A percentile compares a stretch with the other conserved stretches of the same genome.
phyloP scores from a whole-genome alignment of 2,888 invertebrate genomes.

The Alcis repandata region DNA sequence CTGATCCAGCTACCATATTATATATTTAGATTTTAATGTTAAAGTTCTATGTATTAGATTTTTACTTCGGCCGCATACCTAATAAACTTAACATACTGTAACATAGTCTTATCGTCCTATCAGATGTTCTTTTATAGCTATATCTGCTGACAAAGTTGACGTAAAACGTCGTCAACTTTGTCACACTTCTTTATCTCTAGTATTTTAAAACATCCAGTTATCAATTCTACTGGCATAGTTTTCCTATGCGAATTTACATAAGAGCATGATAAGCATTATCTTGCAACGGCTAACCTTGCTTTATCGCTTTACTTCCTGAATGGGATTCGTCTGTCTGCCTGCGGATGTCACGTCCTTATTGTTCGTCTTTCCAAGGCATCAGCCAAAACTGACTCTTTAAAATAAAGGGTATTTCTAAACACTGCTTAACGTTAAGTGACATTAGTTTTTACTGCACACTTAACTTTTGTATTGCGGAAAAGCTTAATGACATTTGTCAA shows the following conservation, averaged over 20 bases:
- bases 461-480: too few relatives aligned
- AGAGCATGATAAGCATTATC: constrained; percentile 68
- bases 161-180: neutral
- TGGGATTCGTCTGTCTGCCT: constrained; percentile 44
- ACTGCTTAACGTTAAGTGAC: too few relatives aligned
- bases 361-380: constrained; percentile 19
- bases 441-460: too few relatives aligned
- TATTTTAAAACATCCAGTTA: constrained; percentile 14
- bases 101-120: neutral
- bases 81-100: neutral
- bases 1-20: constrained; percentile 4
- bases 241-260: constrained; percentile 47
- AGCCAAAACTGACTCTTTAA: constrained; percentile 14
- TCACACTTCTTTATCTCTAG: constrained; percentile 5
- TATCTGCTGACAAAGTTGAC: neutral
- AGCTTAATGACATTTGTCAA: too few relatives aligned
- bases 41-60: neutral
- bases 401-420: too few relatives aligned
- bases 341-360: constrained; percentile 37
- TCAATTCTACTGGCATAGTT: constrained; percentile 31
- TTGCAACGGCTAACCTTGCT: constrained; percentile 65
- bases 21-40: constrained; percentile 4
- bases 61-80: neutral
- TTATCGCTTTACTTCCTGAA: constrained; percentile 61
- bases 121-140: neutral